Conservation (phyloP, 2,797 vertebrate genomes). For the Anguilla marmorata region DNA sequence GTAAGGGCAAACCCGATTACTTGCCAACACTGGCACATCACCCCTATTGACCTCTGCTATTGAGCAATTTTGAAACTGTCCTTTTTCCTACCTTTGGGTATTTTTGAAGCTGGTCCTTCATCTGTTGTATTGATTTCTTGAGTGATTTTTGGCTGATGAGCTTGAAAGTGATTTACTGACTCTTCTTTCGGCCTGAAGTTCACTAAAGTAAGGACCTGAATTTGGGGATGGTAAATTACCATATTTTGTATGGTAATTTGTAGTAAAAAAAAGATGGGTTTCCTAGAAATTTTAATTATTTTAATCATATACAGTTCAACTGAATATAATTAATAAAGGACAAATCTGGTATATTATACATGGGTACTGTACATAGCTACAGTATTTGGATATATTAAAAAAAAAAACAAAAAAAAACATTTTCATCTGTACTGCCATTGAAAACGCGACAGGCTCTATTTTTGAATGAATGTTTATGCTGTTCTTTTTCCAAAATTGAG, state of each 20-base stretch:
- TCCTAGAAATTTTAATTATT: neutral
- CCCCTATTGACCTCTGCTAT: slow-evolving; percentile 39
- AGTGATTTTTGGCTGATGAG: slow-evolving; percentile 16
- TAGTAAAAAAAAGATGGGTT: neutral
- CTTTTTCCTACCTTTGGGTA: slow-evolving; percentile 30
- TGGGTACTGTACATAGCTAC: neutral
- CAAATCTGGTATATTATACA: neutral
- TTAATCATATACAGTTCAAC: neutral
- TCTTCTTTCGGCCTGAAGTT: neutral
- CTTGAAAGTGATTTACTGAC: slow-evolving; percentile 12
- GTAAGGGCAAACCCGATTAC: slow-evolving; percentile 35
- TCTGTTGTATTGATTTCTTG: slow-evolving; percentile 10
- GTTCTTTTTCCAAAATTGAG: slow-evolving; percentile 12
- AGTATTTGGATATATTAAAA: neutral
- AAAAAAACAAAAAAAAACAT: no score
- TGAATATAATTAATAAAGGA: neutral
- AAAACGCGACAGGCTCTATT: neutral
- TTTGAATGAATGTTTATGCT: neutral
- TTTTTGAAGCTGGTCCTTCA: slow-evolving; percentile 8
- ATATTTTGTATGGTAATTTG: neutral
- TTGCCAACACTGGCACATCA: slow-evolving; percentile 18
- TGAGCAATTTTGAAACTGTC: slow-evolving; percentile 31
- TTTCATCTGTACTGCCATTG: neutral
- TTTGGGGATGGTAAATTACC: neutral
- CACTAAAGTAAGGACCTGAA: neutral